Evolutionary conservation across 2,113 vertebrate genomes (phyloP), one percentile per base, ranked within the genome.

Genomic region (Pterocles gutturalis): DNA sequence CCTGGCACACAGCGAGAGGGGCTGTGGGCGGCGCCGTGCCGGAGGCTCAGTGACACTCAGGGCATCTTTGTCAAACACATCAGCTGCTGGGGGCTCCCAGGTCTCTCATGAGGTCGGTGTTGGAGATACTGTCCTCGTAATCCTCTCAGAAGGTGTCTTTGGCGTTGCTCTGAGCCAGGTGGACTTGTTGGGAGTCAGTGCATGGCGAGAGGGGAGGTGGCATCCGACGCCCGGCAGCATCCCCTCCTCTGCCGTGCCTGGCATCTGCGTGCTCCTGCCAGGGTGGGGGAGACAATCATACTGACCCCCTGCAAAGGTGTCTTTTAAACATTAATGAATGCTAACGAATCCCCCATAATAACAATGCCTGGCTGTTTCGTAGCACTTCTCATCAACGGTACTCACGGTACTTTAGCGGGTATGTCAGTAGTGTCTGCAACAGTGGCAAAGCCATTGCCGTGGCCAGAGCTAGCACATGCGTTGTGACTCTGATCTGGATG

Each of bases 121-220:
- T 18, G 29, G 62, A 26, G 80, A 17, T 4, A 3, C 34, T 4
- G 13, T 36, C 57, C 57, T 43, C 26, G 2, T 38, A 34, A 6
- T 26, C 36, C 28, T 17, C 62, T 48, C 19, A 10, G 16, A 26
- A 61, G 28, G 6, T 18, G 3, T 60, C 41, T 41, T 45, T 38
- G 79, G 62, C 36, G 1, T 49, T 24, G 49, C 51, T 41, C 0
- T 1, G 22, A 26, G 61, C 46, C 7, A 41, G 58, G 21, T 26
- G 33, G 58, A 1, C 11, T 4, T n/a, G 4, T 5, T 0, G 1
- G 60, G 34, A 26, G 17, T 9, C 0, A 4, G n/a, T 51, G 54
- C 22, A 7, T 18, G 43, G 24, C 3, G 16, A 22, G 14, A 51
- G 54, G 81, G 21, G 57, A 61, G 46, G 31, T 46, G 58, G 9